Evolutionary conservation across 2,113 vertebrate genomes (phyloP), one percentile per base, ranked within the genome.

Genomic region (Limanda limanda): DNA sequence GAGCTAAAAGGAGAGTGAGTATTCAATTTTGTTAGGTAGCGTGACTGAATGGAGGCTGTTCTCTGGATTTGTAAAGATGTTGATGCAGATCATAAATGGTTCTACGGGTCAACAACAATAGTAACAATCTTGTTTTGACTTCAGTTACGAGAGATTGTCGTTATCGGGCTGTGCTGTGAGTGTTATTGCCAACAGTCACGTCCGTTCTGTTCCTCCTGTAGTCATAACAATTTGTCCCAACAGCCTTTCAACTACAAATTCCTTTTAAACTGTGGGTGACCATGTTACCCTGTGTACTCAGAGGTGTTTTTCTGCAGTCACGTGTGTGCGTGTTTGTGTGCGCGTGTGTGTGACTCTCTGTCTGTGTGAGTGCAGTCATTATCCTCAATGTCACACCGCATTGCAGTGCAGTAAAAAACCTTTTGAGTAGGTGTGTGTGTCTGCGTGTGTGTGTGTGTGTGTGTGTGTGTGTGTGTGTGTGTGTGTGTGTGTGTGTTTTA

Each of bases 351-450:
- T 27, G 25, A 27, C 25, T 27, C 25, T 27, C 35, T 51, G 37
- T 14, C 8, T 31, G 40, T 60, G 71, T 12, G 68, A 31, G 75
- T 54, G 74, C 73, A 82, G 82, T 78, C 77, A 74, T 86, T 79
- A 89, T 86, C 71, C 78, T 82, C 82, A 85, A 87, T 85, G 89
- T 91, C 82, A 86, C 78, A 87, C 85, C 74, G 89, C 90, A 92
- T 89, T 91, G 87, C 89, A 84, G 90, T 87, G 88, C 83, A 86
- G 83, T 90, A 83, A 85, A 85, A 73, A 86, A 67, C n/a, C 27
- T 68, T 80, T 56, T 25, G 60, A 35, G 68, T 56, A 23, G 6
- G 25, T 9, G 27, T 69, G 73, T 45, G 42, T 60, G 65, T 21
- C 57, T 40, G 69, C 61, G 20, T 58, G 45, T 47, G 52, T 10